Evolutionary conservation across 2,888 invertebrate species (phyloP).

Genomic region (Apamea anceps): DNA sequence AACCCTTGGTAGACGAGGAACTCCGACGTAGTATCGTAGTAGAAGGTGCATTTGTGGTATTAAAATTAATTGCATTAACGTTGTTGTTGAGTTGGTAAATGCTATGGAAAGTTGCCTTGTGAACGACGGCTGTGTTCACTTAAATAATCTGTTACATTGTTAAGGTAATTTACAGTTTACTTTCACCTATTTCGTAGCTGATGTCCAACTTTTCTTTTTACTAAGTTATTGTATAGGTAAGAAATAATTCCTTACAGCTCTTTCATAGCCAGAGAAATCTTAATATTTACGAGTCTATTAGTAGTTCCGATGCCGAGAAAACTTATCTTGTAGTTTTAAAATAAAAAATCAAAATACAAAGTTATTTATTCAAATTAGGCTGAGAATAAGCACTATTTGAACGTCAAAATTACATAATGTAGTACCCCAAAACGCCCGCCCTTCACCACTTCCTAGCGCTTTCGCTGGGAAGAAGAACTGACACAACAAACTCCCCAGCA

Average conservation of each 20-base stretch:
- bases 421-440: not conserved
- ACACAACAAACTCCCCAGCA: not conserved
- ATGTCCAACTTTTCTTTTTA: not conserved
- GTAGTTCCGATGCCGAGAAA: not conserved
- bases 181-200: not conserved
- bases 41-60: not conserved
- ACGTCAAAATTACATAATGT: not conserved
- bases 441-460: not conserved
- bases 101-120: not conserved
- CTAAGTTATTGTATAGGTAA: not conserved
- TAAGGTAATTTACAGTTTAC: not conserved
- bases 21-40: not conserved
- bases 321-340: not conserved
- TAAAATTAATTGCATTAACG: not conserved
- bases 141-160: not conserved
- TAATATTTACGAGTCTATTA: not conserved
- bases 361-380: too few species aligned
- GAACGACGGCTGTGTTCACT: not conserved
- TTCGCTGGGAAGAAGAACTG: too few species aligned
- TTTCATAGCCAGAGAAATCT: not conserved
- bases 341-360: not conserved
- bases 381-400: not conserved
- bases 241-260: not conserved
- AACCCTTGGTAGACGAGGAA: conserved; percentile 10
- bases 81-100: not conserved